Percentiles rank a stretch among this genome's conserved stretches.
phyloP scores from a whole-genome alignment of 2,797 vertebrate genomes.

The Gastrophryne carolinensis region DNA sequence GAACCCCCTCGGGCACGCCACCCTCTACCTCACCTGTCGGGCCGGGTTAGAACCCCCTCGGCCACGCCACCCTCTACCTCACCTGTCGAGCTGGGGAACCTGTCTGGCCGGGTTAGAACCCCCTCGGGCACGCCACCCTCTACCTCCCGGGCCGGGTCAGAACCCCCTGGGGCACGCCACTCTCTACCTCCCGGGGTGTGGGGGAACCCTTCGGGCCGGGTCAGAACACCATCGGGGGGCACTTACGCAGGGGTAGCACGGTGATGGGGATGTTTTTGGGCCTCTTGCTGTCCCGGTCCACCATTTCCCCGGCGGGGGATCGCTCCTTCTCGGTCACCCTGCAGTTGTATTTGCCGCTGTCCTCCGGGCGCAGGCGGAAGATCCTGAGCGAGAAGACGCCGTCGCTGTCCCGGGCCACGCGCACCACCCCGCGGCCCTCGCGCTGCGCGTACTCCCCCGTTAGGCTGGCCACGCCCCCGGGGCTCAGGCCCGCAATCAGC shows the following conservation, averaged over 20 bases:
- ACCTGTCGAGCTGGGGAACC: no score
- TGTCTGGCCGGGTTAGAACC: no score
- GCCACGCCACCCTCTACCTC: no score
- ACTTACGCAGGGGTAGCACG: slow-evolving; percentile 89
- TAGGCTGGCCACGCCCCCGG: slow-evolving; percentile 86
- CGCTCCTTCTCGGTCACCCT: slow-evolving; percentile 91
- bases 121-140: no score
- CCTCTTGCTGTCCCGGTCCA: slow-evolving; percentile 90
- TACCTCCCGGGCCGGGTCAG: no score
- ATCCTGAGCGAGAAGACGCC: slow-evolving; percentile 86
- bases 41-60: no score
- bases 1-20: no score
- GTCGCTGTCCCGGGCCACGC: slow-evolving; percentile 85
- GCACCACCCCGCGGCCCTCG: slow-evolving; percentile 84
- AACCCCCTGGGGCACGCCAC: no score
- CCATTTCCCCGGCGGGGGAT: slow-evolving; percentile 89
- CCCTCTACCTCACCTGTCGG: no score
- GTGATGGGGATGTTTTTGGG: slow-evolving; percentile 93
- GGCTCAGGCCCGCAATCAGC: slow-evolving; percentile 89
- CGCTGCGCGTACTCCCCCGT: slow-evolving; percentile 84
- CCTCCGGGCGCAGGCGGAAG: slow-evolving; percentile 83
- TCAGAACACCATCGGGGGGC: no score
- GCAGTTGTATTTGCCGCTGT: slow-evolving; percentile 95
- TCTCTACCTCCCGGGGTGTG: no score
- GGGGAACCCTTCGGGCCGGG: no score